Percentiles rank a stretch among this genome's conserved stretches.
Evolutionary conservation across 2,113 vertebrate species (phyloP).

Genomic region (Alouatta palliata): DNA sequence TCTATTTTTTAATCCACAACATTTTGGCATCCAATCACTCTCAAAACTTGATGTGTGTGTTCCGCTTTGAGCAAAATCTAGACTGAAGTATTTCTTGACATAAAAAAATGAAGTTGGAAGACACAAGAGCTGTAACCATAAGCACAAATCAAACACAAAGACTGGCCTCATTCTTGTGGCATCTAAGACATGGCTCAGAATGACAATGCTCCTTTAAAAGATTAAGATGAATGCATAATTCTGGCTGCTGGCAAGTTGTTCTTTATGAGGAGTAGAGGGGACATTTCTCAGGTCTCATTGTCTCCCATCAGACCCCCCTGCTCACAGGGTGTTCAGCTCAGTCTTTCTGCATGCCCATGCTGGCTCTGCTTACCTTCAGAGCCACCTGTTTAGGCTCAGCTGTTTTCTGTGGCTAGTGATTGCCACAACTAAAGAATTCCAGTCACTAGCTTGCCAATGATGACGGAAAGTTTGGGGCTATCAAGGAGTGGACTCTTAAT

Average conservation of each 20-base stretch:
- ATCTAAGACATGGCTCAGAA: not conserved
- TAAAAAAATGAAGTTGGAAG: not conserved
- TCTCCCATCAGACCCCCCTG: not conserved
- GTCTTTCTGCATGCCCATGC: rapidly evolving
- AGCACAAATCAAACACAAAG: not conserved
- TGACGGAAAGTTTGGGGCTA: slow-evolving; percentile 61
- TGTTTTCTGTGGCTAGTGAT: not conserved
- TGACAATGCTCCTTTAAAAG: not conserved
- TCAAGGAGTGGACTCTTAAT: slow-evolving; percentile 39
- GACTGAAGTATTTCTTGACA: not conserved
- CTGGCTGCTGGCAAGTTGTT: not conserved
- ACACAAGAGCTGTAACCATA: not conserved
- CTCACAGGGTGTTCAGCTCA: too few relatives aligned
- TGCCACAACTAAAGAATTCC: slow-evolving; percentile 35
- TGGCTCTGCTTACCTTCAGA: not conserved
- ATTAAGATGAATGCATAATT: not conserved
- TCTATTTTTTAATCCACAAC: not conserved
- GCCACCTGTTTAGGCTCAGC: slow-evolving; percentile 61
- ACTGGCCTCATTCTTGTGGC: not conserved
- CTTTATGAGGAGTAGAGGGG: not conserved
- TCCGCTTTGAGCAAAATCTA: not conserved
- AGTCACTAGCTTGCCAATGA: slow-evolving; percentile 55
- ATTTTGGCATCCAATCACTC: slow-evolving; percentile 2
- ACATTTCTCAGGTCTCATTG: not conserved
- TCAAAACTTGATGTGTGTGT: not conserved